Conservation (phyloP, 2,888 invertebrate species). For the Colostygia pectinataria region DNA sequence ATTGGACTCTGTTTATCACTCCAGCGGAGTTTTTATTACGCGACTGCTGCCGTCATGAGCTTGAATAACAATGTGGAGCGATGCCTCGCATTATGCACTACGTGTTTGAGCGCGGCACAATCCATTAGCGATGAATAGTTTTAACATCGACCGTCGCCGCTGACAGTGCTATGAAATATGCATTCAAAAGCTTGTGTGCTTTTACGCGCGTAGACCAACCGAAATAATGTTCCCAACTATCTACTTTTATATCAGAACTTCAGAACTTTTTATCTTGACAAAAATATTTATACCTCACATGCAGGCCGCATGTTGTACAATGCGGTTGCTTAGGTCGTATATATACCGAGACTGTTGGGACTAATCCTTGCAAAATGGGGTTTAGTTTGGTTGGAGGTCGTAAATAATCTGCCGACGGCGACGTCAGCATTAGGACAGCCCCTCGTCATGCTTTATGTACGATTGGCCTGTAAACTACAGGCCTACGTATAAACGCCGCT, state of each 20-base stretch:
- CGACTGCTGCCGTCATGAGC: conserved; percentile 15
- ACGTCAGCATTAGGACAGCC: conserved; percentile 44
- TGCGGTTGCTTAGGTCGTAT: conserved; percentile 35
- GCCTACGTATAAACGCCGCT: conserved; percentile 35
- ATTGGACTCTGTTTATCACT: conserved; percentile 45
- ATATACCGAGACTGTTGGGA: conserved; percentile 35
- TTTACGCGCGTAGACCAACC: conserved; percentile 19
- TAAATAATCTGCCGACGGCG: conserved; percentile 52
- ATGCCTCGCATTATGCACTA: conserved; percentile 27
- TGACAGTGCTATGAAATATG: conserved; percentile 28
- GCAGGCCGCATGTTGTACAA: conserved; percentile 20
- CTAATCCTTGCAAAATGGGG: conserved; percentile 48
- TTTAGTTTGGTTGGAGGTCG: conserved; percentile 52
- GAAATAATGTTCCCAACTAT: conserved; percentile 21
- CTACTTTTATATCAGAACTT: conserved; percentile 18
- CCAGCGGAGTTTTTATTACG: conserved; percentile 46
- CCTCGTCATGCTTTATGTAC: conserved; percentile 48
- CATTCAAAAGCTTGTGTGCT: conserved; percentile 18
- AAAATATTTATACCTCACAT: conserved; percentile 28
- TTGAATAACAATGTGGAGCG: conserved; percentile 29
- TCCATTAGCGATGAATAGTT: conserved; percentile 33
- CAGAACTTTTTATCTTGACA: conserved; percentile 26
- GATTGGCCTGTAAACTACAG: conserved; percentile 44
- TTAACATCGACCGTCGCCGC: conserved; percentile 27
- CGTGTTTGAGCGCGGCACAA: conserved; percentile 26